A percentile compares a stretch with the other conserved stretches of the same genome.
Conservation (phyloP, 2,888 invertebrate genomes). For the Folsomia candida region DNA sequence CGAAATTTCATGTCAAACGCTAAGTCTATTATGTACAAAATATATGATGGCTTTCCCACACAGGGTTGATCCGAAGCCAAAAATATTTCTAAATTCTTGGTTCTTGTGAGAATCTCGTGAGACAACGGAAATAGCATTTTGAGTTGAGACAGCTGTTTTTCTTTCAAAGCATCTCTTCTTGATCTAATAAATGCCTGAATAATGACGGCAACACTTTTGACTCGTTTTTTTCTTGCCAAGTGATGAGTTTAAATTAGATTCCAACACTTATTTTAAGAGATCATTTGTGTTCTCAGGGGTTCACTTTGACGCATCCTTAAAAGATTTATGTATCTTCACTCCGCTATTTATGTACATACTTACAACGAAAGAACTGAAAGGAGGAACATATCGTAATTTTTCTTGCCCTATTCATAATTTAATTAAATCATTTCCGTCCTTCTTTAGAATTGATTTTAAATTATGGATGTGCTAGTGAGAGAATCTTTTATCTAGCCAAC, state of each 20-base stretch:
- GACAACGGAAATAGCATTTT: conserved; percentile 16
- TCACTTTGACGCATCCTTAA: conserved; percentile 21
- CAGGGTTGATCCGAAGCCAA: conserved; percentile 9
- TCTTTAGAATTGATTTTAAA: background rate
- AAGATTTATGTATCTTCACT: conserved; percentile 21
- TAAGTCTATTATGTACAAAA: too few species aligned
- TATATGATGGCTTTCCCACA: background rate
- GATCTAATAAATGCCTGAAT: conserved; percentile 7
- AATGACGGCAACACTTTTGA: conserved; percentile 11
- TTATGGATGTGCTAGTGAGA: background rate
- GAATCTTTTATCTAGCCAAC: background rate
- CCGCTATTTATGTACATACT: too few species aligned
- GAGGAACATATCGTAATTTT: background rate
- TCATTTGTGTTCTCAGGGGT: background rate
- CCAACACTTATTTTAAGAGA: background rate
- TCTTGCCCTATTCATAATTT: background rate
- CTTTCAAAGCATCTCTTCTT: background rate
- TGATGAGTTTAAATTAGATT: background rate
- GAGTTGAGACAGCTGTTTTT: conserved; percentile 1
- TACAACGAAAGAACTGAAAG: too few species aligned
- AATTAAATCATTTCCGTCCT: conserved; percentile 24
- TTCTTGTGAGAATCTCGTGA: conserved; percentile 8
- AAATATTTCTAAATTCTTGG: conserved; percentile 12
- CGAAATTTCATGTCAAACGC: background rate
- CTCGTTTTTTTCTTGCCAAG: background rate